These are phyloP conservation scores for Andrena dorsata DNA, from an alignment of 2,888 invertebrate genomes.

Conservation along the genomic window DNA sequence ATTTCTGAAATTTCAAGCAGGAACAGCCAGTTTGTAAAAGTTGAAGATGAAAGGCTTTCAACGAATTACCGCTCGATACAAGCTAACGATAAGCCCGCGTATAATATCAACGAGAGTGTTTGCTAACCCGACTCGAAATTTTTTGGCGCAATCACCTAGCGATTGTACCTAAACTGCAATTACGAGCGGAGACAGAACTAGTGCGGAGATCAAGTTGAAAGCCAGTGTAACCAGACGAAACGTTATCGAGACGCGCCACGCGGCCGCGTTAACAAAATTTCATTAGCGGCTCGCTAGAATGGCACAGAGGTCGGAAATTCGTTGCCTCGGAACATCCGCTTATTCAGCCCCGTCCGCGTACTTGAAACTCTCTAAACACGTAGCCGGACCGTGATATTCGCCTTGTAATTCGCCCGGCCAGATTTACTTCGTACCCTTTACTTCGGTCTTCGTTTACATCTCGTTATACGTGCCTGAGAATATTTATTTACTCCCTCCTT, in stretches of 20 bases:
- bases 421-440: constrained; percentile 66
- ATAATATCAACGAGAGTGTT: too few species aligned
- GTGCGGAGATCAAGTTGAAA: background rate
- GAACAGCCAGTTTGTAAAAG: too few species aligned
- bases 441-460: constrained; percentile 75
- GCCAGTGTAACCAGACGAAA: background rate
- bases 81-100: too few species aligned
- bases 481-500: constrained; percentile 68
- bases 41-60: too few species aligned
- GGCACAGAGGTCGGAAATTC: constrained; percentile 19
- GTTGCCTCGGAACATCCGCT: constrained; percentile 47
- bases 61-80: too few species aligned
- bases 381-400: constrained; percentile 53
- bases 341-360: constrained; percentile 22
- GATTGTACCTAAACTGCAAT: background rate
- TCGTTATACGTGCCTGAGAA: constrained; percentile 74
- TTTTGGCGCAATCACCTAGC: too few species aligned
- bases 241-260: constrained; percentile 10
- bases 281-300: background rate
- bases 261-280: constrained; percentile 21
- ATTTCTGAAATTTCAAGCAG: too few species aligned
- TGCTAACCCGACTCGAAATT: too few species aligned
- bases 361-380: constrained; percentile 60
- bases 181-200: background rate
- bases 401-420: constrained; percentile 66